These are phyloP conservation scores for Archilochus colubris DNA, from an alignment of 2,113 vertebrate genomes.

Conservation along the genomic window DNA sequence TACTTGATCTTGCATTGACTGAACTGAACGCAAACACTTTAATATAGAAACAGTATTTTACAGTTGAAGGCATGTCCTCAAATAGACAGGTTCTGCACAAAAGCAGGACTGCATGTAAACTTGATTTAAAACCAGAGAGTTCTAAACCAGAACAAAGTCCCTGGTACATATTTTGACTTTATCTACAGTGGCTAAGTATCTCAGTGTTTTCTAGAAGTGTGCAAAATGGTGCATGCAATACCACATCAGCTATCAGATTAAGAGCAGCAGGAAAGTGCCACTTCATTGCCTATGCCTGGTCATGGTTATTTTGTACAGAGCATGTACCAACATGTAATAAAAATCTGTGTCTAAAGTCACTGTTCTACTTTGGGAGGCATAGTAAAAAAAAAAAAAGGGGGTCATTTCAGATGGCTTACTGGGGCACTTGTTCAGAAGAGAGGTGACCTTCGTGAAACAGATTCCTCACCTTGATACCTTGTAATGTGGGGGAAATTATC, in stretches of 20 bases:
- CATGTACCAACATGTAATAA: neutral
- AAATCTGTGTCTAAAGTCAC: neutral
- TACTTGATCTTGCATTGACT: slow-evolving; percentile 47
- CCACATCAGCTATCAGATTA: slow-evolving; percentile 40
- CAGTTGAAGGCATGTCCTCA: slow-evolving; percentile 37
- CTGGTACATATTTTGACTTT: slow-evolving; percentile 27
- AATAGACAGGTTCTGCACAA: slow-evolving; percentile 45
- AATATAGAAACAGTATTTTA: slow-evolving; percentile 58
- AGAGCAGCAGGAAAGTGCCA: slow-evolving; percentile 54
- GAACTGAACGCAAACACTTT: slow-evolving; percentile 24
- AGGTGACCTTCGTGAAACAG: neutral
- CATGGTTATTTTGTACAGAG: neutral
- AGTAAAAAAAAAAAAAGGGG: neutral
- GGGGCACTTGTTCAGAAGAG: neutral
- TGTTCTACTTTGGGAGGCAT: neutral
- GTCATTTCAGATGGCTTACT: neutral
- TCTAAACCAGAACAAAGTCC: slow-evolving; percentile 17
- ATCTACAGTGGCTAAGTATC: slow-evolving; percentile 55
- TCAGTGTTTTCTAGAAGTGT: slow-evolving; percentile 41
- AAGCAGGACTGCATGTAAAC: slow-evolving; percentile 59
- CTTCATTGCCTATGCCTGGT: slow-evolving; percentile 22
- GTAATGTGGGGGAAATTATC: neutral
- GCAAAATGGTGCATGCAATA: slow-evolving; percentile 71
- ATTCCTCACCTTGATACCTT: neutral
- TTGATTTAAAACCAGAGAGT: slow-evolving; percentile 39